phyloP scores from a whole-genome alignment of 2,113 vertebrate genomes.

The Erpornis zantholeuca region DNA sequence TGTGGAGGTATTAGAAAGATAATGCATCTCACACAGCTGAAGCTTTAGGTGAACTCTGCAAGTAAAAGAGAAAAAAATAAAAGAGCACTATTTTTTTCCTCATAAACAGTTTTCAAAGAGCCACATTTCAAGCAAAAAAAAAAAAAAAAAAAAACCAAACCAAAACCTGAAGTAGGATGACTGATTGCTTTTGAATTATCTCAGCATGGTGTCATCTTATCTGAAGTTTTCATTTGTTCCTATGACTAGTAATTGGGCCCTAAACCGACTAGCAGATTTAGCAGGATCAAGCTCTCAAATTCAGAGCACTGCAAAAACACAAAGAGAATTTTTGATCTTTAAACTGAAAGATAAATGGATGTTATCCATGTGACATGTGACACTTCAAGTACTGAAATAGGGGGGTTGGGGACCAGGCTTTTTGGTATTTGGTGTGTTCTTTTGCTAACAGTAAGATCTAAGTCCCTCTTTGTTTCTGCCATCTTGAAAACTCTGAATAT shows the following conservation, averaged over 20 bases:
- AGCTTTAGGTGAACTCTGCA: neutral
- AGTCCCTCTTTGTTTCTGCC: neutral
- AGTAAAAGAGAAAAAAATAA: neutral
- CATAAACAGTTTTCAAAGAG: neutral
- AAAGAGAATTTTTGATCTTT: slow-evolving; percentile 4
- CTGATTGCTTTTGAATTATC: slow-evolving; percentile 41
- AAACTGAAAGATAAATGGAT: slow-evolving; percentile 24
- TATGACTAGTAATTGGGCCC: slow-evolving; percentile 12
- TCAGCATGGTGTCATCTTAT: neutral
- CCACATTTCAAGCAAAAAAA: neutral
- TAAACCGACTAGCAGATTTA: neutral
- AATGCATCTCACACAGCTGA: neutral
- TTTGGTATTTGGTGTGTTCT: neutral
- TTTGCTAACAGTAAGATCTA: neutral
- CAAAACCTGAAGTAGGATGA: neutral
- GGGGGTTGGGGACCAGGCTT: neutral
- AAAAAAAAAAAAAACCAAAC: neutral
- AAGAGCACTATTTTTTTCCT: rapidly evolving
- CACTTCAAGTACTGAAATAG: neutral
- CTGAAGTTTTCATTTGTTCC: slow-evolving; percentile 3
- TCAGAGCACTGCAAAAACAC: slow-evolving; percentile 7
- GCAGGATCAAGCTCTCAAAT: slow-evolving; percentile 21
- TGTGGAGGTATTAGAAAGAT: neutral
- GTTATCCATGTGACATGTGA: neutral
- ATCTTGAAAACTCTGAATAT: neutral